Conservation (phyloP, 2,797 vertebrate genomes). For the Falco berigora region DNA sequence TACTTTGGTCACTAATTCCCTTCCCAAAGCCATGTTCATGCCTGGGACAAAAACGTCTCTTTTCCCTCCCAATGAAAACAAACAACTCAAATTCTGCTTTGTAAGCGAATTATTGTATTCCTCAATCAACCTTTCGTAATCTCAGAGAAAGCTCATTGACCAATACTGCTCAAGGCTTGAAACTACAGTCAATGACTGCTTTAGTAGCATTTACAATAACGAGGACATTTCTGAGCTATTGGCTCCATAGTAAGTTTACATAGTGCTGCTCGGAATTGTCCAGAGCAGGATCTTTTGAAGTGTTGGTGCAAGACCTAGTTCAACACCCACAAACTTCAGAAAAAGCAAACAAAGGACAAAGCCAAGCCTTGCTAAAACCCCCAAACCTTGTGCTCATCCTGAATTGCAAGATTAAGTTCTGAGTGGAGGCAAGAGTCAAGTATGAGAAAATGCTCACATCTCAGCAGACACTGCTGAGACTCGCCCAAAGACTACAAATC, state of each 20-base stretch:
- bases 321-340: background rate
- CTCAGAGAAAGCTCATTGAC: background rate
- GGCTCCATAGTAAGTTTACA: background rate
- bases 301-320: background rate
- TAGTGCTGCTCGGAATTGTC: background rate
- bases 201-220: background rate
- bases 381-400: background rate
- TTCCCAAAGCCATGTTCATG: background rate
- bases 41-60: background rate
- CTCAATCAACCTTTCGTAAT: background rate
- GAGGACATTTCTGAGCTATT: background rate
- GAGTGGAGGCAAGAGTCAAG: background rate
- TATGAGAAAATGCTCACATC: background rate
- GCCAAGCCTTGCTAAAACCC: background rate
- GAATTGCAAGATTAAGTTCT: background rate
- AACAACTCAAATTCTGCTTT: background rate
- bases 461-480: background rate
- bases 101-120: background rate
- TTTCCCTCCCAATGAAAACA: background rate
- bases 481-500: background rate
- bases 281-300: background rate
- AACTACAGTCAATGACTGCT: background rate
- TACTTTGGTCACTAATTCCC: background rate
- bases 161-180: background rate
- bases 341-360: background rate